Percentiles rank a stretch among this genome's conserved stretches.
These are phyloP conservation scores for Acanthisitta chloris DNA, from an alignment of 2,113 vertebrate genomes.

Conservation along the genomic window DNA sequence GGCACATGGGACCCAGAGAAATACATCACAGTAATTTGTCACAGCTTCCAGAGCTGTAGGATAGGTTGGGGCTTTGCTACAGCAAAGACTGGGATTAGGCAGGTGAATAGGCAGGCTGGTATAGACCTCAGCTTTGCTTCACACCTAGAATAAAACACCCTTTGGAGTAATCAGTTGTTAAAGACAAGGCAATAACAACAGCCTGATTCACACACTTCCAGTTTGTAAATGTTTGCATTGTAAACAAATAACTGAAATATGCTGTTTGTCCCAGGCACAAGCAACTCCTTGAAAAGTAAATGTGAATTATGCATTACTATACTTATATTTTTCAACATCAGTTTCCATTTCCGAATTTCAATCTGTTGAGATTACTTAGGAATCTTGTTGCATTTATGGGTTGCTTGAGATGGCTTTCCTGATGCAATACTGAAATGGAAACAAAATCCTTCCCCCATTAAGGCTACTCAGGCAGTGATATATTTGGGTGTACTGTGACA, in stretches of 20 bases:
- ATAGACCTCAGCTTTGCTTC: background rate
- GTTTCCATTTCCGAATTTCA: background rate
- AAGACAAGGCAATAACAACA: background rate
- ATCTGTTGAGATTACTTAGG: background rate
- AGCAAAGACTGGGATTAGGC: background rate
- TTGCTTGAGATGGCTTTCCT: background rate
- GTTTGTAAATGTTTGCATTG: background rate
- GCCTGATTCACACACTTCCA: background rate
- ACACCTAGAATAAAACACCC: background rate
- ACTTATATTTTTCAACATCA: background rate
- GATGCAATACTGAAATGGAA: background rate
- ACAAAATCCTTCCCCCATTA: background rate
- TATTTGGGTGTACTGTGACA: background rate
- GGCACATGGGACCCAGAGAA: background rate
- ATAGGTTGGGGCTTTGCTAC: background rate
- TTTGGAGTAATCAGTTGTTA: background rate
- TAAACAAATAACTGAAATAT: slow-evolving; percentile 5
- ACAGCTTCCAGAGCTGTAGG: background rate
- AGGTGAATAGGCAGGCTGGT: background rate
- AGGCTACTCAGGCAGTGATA: background rate
- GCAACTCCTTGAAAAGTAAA: background rate
- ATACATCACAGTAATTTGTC: background rate
- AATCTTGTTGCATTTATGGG: background rate
- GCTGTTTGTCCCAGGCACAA: background rate
- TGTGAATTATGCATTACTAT: background rate